Conservation (phyloP, 2,113 vertebrate species). For the Lontra canadensis region DNA sequence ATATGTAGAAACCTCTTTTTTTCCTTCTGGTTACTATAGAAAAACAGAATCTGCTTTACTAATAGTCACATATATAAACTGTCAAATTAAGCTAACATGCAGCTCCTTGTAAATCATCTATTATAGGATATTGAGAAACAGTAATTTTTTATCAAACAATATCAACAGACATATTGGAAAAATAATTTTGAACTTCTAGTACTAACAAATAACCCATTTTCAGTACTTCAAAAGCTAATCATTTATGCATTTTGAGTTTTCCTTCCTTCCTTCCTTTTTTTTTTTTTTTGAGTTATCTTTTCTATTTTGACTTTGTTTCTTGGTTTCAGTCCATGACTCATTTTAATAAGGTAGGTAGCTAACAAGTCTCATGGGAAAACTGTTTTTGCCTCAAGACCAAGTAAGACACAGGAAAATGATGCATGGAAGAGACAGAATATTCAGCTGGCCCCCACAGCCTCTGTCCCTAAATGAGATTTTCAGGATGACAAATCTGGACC, state of each 20-base stretch:
- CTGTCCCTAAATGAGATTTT: background rate
- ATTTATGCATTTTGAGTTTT: background rate
- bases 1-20: background rate
- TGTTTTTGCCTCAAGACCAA: background rate
- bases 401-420: background rate
- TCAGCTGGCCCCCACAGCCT: background rate
- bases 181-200: background rate
- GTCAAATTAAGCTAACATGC: background rate
- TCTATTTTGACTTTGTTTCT: background rate
- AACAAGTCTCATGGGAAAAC: background rate
- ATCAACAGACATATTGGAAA: background rate
- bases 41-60: background rate
- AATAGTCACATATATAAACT: background rate
- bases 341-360: background rate
- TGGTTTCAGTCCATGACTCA: background rate
- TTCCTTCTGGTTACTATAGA: background rate
- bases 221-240: background rate
- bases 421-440: background rate
- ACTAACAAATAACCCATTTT: background rate
- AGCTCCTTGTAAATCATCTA: background rate
- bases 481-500: background rate
- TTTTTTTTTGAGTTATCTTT: background rate
- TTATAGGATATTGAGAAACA: background rate
- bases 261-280: background rate
- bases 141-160: background rate